phyloP scores from a whole-genome alignment of 2,797 vertebrate species.

The Odontamblyopus rebecca region DNA sequence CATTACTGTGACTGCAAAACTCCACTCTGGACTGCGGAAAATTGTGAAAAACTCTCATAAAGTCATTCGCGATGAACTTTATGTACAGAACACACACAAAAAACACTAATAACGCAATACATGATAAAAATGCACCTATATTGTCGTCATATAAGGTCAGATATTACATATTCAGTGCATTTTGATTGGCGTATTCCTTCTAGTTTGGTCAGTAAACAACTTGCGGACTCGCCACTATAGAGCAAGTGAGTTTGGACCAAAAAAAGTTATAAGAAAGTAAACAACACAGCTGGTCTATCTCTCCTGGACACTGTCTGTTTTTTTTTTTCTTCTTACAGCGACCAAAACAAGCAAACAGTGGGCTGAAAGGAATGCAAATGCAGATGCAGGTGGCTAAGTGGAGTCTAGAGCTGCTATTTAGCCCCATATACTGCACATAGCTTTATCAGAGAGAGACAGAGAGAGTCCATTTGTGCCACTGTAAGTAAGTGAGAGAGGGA shows the following conservation, averaged over 20 bases:
- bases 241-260: not conserved
- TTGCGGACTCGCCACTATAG: not conserved
- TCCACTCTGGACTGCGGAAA: too few relatives aligned
- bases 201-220: conserved; percentile 1
- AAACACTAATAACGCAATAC: not conserved
- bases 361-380: conserved; percentile 36
- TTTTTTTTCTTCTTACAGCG: conserved; percentile 3
- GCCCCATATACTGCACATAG: conserved; percentile 19
- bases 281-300: conserved; percentile 26
- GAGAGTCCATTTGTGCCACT: conserved; percentile 23
- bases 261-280: conserved; percentile 14
- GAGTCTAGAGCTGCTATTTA: conserved; percentile 29
- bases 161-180: not conserved
- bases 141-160: too few relatives aligned
- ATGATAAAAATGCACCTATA: not conserved
- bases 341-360: conserved; percentile 11
- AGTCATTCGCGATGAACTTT: too few relatives aligned
- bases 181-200: not conserved
- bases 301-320: not conserved
- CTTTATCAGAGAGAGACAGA: conserved; percentile 41
- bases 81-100: too few relatives aligned
- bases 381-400: conserved; percentile 9
- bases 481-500: conserved; percentile 37
- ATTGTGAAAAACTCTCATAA: too few relatives aligned
- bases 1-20: too few relatives aligned